These are phyloP conservation scores for Junonia oenone DNA, from an alignment of 2,888 invertebrate genomes.

Conservation along the genomic window DNA sequence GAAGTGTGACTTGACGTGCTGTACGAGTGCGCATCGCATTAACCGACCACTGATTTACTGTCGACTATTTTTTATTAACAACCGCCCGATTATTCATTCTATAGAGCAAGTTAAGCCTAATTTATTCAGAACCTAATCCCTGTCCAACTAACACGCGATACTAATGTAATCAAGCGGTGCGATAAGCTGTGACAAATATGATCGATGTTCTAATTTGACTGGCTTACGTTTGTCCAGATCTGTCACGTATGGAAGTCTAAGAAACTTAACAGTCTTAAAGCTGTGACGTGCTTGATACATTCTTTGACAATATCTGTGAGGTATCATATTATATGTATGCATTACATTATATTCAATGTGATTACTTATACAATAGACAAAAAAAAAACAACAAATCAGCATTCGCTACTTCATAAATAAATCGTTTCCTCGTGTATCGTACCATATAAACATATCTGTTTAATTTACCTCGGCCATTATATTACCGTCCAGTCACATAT, in stretches of 20 bases:
- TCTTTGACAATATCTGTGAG: not conserved
- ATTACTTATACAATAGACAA: not conserved
- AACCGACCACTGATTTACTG: conserved; percentile 53
- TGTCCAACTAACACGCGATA: conserved; percentile 30
- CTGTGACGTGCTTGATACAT: not conserved
- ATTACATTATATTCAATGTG: not conserved
- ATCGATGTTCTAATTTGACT: conserved; percentile 28
- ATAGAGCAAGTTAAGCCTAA: conserved; percentile 25
- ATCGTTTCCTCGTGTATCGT: conserved; percentile 11
- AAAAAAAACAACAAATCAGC: not conserved
- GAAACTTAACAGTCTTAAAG: conserved; percentile 5
- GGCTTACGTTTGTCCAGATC: conserved; percentile 16
- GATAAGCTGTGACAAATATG: conserved; percentile 27
- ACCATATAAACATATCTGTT: conserved; percentile 4
- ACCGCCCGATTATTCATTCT: conserved; percentile 34
- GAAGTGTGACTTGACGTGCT: conserved; percentile 54
- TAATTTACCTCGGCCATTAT: conserved; percentile 17
- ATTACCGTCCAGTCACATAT: conserved; percentile 19
- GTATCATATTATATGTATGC: not conserved
- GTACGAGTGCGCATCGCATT: conserved; percentile 48
- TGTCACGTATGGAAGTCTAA: conserved; percentile 4
- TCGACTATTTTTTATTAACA: conserved; percentile 50
- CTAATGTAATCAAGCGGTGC: conserved; percentile 30
- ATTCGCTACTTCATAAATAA: conserved; percentile 8
- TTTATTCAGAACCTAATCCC: conserved; percentile 32